phyloP scores from a whole-genome alignment of 2,797 vertebrate species.

The Pangasius sanitwongsei region DNA sequence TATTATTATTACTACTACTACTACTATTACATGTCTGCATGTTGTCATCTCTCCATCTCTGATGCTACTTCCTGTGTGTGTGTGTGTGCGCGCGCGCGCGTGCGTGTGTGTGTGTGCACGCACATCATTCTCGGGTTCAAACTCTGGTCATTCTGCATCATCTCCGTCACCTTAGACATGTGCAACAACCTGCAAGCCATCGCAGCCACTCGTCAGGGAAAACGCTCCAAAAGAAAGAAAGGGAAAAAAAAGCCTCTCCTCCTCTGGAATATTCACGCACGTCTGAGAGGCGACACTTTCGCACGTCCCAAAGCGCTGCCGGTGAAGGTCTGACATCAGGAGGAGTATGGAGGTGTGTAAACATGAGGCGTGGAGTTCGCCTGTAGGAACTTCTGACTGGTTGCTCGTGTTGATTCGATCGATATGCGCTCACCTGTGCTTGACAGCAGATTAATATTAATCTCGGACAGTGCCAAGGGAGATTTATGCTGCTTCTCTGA shows the following conservation, averaged over 20 bases:
- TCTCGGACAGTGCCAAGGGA: conserved; percentile 45
- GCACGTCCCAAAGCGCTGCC: not conserved
- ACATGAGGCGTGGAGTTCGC: conserved; percentile 52
- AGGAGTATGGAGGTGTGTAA: not conserved
- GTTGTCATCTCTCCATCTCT: not conserved
- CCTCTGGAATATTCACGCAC: not conserved
- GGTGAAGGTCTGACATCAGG: not conserved
- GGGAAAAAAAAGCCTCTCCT: not conserved
- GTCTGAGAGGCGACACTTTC: not conserved
- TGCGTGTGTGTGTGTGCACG: too few relatives aligned
- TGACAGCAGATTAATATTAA: conserved; percentile 62
- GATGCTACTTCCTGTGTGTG: not conserved
- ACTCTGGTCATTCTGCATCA: not conserved
- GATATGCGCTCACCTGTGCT: conserved; percentile 58
- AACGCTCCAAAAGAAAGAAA: too few relatives aligned
- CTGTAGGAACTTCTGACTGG: conserved; percentile 51
- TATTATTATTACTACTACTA: too few relatives aligned
- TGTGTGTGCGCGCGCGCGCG: too few relatives aligned
- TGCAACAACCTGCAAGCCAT: not conserved
- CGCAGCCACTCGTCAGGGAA: too few relatives aligned
- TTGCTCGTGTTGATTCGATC: conserved; percentile 45
- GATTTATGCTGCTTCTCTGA: conserved; percentile 59
- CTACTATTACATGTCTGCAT: too few relatives aligned
- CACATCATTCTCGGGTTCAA: not conserved
- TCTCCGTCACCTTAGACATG: not conserved